Evolutionary conservation across 2,113 vertebrate genomes (phyloP), one percentile per base, ranked within the genome.

Genomic region (Paratilapia polleni): DNA sequence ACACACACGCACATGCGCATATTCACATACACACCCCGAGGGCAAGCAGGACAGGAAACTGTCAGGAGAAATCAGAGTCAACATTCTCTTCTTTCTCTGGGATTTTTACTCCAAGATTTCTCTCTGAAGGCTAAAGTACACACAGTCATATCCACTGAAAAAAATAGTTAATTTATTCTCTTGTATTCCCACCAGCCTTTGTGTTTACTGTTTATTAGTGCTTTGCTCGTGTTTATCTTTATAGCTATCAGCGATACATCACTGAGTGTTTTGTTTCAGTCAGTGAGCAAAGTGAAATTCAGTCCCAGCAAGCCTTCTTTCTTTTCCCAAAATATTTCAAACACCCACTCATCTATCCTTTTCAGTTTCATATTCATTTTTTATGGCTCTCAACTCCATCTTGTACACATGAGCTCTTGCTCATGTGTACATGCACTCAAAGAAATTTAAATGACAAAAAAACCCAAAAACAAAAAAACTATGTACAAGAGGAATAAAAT

Each of bases 61-160:
- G 93, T 93, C 93, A 90, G 90, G 88, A 89, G 88, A 77, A 73
- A 92, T 94, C 81, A 91, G 59, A 91, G 85, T 92, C 91, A 92
- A 92, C 88, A 92, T 85, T 77, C 86, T 81, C 43, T 19, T 59
- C 79, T 66, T 80, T 90, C 92, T 82, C 68, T 24, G 83, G 87
- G 86, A 87, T 76, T 84, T 64, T 31, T 75, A 79, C 81, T 80
- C 52, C 22, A 15, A 79, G 47, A 74, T 82, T 74, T 62, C 75
- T 87, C 88, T 91, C 75, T 58, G 76, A 88, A 85, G 82, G 60
- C 81, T 92, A 86, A 79, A 80, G 77, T 12, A 84, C 73, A 87
- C 22, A 36, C 80, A 80, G 61, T 79, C 78, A 66, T 41, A 75
- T 80, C 19, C 22, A 73, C 38, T 3, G 20, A 77, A 87, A 76